Evolutionary conservation across 2,113 vertebrate species (phyloP).

Genomic region (Dendropsophus ebraccatus): DNA sequence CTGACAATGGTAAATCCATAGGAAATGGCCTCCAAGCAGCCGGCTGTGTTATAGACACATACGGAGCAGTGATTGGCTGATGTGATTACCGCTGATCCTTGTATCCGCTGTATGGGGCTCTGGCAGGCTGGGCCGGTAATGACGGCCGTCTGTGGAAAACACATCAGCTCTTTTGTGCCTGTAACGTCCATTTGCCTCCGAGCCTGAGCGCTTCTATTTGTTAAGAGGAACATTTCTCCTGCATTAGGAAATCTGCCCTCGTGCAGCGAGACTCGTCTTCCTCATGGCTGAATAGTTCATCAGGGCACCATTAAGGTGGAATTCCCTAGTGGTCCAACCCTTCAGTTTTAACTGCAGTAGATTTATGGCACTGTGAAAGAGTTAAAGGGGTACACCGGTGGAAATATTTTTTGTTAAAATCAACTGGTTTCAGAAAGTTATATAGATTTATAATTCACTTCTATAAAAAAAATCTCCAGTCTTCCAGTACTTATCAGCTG

Average conservation of each 20-base stretch:
- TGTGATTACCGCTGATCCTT: slow-evolving; percentile 14
- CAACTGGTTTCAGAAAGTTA: too few relatives aligned
- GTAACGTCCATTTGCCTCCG: slow-evolving; percentile 18
- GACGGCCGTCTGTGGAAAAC: not conserved
- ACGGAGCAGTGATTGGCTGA: slow-evolving; percentile 12
- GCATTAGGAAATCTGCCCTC: slow-evolving; percentile 16
- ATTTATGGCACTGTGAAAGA: not conserved
- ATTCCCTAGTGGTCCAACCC: too few relatives aligned
- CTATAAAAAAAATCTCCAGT: too few relatives aligned
- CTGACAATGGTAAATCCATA: not conserved
- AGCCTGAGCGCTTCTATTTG: slow-evolving; percentile 7
- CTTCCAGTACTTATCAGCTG: too few relatives aligned
- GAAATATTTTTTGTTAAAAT: too few relatives aligned
- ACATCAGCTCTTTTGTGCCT: slow-evolving; percentile 6
- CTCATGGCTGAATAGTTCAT: not conserved
- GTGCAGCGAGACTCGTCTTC: not conserved
- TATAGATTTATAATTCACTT: too few relatives aligned
- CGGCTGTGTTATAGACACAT: slow-evolving; percentile 18
- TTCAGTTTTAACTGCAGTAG: not conserved
- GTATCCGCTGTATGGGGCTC: not conserved
- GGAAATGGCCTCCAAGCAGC: slow-evolving; percentile 1
- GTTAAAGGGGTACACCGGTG: too few relatives aligned
- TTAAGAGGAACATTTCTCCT: slow-evolving; percentile 5
- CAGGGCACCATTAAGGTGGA: slow-evolving; percentile 3
- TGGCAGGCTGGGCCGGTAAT: slow-evolving; percentile 29